These are phyloP conservation scores for Porites cylindrica DNA, from an alignment of 92 coral and sea anemone genomes.

Conservation along the genomic window DNA sequence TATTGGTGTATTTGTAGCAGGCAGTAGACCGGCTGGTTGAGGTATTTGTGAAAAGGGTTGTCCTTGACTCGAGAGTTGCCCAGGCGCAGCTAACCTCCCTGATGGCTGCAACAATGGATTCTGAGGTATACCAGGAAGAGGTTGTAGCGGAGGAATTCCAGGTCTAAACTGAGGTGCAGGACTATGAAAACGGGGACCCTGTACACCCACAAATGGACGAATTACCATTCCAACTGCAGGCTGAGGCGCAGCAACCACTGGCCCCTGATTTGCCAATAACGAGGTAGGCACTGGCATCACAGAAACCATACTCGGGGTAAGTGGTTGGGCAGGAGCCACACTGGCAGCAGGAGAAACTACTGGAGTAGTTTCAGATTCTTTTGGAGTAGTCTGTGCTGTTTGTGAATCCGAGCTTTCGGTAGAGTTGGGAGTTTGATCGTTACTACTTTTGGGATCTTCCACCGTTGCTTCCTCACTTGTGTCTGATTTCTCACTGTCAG, in stretches of 20 bases:
- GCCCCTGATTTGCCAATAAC: slow-evolving; percentile 19
- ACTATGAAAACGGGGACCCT: slow-evolving; percentile 25
- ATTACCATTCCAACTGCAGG: slow-evolving; percentile 43
- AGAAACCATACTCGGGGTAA: slow-evolving; percentile 4
- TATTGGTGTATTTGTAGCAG: slow-evolving; percentile 12
- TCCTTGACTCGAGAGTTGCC: slow-evolving; percentile 37
- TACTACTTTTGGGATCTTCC: slow-evolving; percentile 42
- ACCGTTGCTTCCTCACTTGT: slow-evolving; percentile 64
- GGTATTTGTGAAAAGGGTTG: slow-evolving; percentile 32
- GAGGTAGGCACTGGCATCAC: slow-evolving; percentile 18
- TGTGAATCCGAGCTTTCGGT: slow-evolving; percentile 38
- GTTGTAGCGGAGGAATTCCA: slow-evolving; percentile 27
- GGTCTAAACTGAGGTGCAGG: slow-evolving; percentile 39
- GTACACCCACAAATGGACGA: slow-evolving; percentile 44
- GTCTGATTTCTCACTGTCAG: slow-evolving; percentile 84
- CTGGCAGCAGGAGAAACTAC: slow-evolving; percentile 28
- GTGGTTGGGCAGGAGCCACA: slow-evolving; percentile 31
- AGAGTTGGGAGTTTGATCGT: slow-evolving; percentile 48
- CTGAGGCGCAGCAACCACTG: slow-evolving; percentile 24
- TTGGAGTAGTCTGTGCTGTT: slow-evolving; percentile 4
- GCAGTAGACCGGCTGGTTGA: slow-evolving; percentile 46
- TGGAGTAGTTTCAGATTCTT: slow-evolving; percentile 11
- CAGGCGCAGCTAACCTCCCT: slow-evolving; percentile 58
- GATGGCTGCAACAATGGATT: slow-evolving; percentile 29
- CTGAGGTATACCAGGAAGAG: slow-evolving; percentile 29